Evolutionary conservation across 2,888 invertebrate species (phyloP).

Genomic region (Cerastoderma edule): DNA sequence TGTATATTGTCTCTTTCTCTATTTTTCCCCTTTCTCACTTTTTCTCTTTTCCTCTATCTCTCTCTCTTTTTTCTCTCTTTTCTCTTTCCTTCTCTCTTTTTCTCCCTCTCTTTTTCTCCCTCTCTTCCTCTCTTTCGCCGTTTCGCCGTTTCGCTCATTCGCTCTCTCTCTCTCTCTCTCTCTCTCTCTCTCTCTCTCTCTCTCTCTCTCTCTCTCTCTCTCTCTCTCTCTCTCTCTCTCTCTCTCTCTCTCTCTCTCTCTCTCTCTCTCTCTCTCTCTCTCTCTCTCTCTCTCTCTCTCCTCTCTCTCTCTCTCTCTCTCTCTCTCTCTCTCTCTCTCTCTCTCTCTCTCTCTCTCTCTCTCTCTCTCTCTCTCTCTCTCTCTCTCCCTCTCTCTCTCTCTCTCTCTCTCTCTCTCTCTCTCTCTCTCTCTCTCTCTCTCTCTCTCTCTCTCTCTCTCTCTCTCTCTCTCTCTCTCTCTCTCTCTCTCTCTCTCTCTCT

Average conservation of each 20-base stretch:
- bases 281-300: neutral
- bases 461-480: constrained; percentile 10
- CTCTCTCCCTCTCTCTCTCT: neutral
- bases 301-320: neutral
- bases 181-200: neutral
- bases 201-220: neutral
- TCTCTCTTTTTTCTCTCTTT: neutral
- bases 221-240: neutral
- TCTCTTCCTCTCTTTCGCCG: neutral
- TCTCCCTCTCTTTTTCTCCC: neutral
- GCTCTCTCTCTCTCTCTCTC: neutral
- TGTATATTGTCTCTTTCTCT: neutral
- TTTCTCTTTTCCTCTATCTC: neutral
- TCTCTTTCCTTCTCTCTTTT: neutral
- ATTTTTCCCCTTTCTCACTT: neutral
- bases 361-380: neutral
- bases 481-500: constrained; percentile 11
- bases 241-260: neutral
- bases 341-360: neutral
- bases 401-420: neutral
- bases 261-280: neutral
- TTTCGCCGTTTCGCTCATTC: no score
- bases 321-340: neutral
- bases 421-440: constrained; percentile 4
- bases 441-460: constrained; percentile 9